Percentiles rank a stretch among this genome's conserved stretches.
phyloP scores from a whole-genome alignment of 2,113 vertebrate species.

The Xenus cinereus region DNA sequence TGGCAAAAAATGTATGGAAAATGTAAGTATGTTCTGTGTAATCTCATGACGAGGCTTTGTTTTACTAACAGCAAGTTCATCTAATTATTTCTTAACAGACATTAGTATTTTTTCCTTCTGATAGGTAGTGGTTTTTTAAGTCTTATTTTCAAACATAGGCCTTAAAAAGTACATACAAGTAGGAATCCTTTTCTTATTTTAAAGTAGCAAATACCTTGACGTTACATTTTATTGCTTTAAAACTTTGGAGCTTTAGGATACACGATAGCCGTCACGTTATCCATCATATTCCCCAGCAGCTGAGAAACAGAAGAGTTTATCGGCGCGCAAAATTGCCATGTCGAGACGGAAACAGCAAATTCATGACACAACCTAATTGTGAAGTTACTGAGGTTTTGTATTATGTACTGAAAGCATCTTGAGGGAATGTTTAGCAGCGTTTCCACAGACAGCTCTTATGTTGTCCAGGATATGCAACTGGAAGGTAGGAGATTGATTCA shows the following conservation, averaged over 20 bases:
- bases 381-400: not conserved
- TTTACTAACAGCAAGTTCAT: not conserved
- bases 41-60: not conserved
- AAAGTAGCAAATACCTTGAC: not conserved
- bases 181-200: not conserved
- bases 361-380: not conserved
- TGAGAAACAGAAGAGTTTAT: not conserved
- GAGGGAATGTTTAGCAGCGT: not conserved
- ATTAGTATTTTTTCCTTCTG: too few relatives aligned
- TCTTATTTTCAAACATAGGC: not conserved
- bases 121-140: not conserved
- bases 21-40: not conserved
- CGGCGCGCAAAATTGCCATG: not conserved
- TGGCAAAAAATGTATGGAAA: not conserved
- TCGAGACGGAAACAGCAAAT: not conserved
- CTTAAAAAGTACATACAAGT: not conserved
- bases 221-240: not conserved
- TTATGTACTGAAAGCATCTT: not conserved
- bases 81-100: not conserved
- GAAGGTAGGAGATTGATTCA: not conserved
- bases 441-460: not conserved
- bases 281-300: not conserved
- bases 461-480: not conserved
- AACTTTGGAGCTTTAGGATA: not conserved
- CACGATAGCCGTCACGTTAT: rapidly evolving